Evolutionary conservation across 2,888 invertebrate genomes (phyloP).

Genomic region (Phlogophora meticulosa): DNA sequence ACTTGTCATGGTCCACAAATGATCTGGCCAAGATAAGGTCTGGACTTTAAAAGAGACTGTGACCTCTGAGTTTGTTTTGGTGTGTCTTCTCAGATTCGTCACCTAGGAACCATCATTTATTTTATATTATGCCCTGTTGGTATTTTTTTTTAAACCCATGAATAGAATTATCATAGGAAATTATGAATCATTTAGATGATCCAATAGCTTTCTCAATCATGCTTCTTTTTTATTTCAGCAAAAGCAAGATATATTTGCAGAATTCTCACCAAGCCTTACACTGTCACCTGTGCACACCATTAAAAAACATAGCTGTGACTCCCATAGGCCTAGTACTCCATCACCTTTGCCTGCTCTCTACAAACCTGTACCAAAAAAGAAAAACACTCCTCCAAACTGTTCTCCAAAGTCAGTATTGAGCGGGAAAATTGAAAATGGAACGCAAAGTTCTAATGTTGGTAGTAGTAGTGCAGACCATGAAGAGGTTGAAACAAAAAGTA

Average conservation of each 20-base stretch:
- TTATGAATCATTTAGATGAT: too few relatives aligned
- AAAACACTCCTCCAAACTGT: constrained; percentile 32
- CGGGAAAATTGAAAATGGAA: constrained; percentile 46
- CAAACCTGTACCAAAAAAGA: constrained; percentile 47
- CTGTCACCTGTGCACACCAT: constrained; percentile 65
- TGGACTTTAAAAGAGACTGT: too few relatives aligned
- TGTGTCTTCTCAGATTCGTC: too few relatives aligned
- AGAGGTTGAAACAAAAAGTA: constrained; percentile 30
- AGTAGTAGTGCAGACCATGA: not conserved
- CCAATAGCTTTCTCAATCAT: constrained; percentile 7
- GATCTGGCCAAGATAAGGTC: too few relatives aligned
- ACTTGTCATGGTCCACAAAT: too few relatives aligned
- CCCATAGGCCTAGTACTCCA: constrained; percentile 65
- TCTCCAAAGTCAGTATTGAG: not conserved
- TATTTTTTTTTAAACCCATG: too few relatives aligned
- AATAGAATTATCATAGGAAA: too few relatives aligned
- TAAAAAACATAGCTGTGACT: constrained; percentile 76
- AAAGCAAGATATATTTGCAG: constrained; percentile 84
- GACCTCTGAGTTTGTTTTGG: too few relatives aligned
- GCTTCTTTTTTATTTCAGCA: constrained; percentile 75
- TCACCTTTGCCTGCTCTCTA: constrained; percentile 51
- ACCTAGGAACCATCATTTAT: too few relatives aligned
- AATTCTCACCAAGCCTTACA: constrained; percentile 77
- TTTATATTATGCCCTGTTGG: too few relatives aligned
- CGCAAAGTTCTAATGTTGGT: constrained; percentile 23